Percentiles rank a stretch among this genome's conserved stretches.
Evolutionary conservation across 2,113 vertebrate genomes (phyloP).

Genomic region (Macrotus californicus): DNA sequence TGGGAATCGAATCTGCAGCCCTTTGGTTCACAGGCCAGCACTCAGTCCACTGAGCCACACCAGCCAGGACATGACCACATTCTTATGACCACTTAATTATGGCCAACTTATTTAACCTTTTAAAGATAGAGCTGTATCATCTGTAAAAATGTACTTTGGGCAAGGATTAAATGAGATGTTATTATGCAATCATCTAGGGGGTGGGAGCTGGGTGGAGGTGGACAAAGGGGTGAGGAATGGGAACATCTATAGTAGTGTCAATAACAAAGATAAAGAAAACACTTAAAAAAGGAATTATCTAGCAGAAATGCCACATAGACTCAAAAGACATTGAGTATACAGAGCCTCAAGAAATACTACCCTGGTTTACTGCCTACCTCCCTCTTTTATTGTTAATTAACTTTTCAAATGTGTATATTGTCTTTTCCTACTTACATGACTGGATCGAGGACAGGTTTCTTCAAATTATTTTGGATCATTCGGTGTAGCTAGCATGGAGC

Average conservation of each 20-base stretch:
- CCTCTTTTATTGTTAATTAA: not conserved
- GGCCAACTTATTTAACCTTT: not conserved
- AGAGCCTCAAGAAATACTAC: not conserved
- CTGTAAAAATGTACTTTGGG: conserved; percentile 13
- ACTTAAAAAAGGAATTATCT: not conserved
- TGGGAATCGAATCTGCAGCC: no score
- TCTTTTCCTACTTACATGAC: not conserved
- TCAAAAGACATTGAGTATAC: not conserved
- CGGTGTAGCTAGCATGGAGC: not conserved
- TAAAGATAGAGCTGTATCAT: not conserved
- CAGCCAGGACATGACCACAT: not conserved
- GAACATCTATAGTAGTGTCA: no score
- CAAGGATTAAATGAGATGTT: not conserved
- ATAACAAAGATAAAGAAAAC: no score
- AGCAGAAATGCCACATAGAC: not conserved
- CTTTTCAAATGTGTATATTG: not conserved
- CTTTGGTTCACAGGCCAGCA: no score
- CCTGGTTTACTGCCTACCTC: not conserved
- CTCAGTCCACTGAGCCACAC: no score
- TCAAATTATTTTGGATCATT: not conserved
- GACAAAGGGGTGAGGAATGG: no score
- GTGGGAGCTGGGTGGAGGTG: no score
- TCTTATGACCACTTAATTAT: not conserved
- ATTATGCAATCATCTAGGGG: not conserved
- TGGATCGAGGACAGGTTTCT: not conserved